Base-by-base conservation (phyloP, 2,113 vertebrate genomes). In the Nematolebias whitei region DNA sequence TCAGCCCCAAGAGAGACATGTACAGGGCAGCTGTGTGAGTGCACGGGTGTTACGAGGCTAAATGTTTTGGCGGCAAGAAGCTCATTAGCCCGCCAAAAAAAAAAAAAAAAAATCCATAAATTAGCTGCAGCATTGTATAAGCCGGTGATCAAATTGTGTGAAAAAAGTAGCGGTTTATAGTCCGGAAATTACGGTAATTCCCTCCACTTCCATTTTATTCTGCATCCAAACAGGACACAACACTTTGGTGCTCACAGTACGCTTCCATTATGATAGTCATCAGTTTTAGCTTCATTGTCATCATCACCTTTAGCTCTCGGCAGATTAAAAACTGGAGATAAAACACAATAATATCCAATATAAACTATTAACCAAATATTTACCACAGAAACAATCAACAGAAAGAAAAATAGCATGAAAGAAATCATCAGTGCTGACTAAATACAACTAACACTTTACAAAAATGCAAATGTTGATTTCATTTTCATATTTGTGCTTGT, bases 401-500 rank as follows among this genome's bases (percentile, higher is more conserved):
- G 61, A 87, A 87, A 85, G 83, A 29, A 52, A 56, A 85, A 83
- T 68, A 74, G 86, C 74, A 82, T 79, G 83, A 83, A 75, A 86
- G 62, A 83, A 78, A 80, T 64, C 67, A 81, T 79, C 86, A 83
- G 81, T 74, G 85, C 74, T 43, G 85, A 79, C 80, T 90, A 86
- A 62, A 87, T 76, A 82, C 77, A 84, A 74, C 77, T 79, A 89
- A 62, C 84, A 68, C 76, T 87, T 88, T 86, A 90, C 76, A 89
- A 87, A 79, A 85, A 85, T 72, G 82, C 63, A 68, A 85, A 82
- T 52, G 38, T 44, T 59, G 52, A 63, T 78, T 86, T 76, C 77
- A 52, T 68, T 79, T 55, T 69, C 73, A 50, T 53, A 63, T 63
- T 92, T 92, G 91, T 93, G 91, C 91, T 92, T 90, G 86, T 76